These are phyloP conservation scores for Muscina levida DNA, from an alignment of 2,888 invertebrate species.

Conservation along the genomic window DNA sequence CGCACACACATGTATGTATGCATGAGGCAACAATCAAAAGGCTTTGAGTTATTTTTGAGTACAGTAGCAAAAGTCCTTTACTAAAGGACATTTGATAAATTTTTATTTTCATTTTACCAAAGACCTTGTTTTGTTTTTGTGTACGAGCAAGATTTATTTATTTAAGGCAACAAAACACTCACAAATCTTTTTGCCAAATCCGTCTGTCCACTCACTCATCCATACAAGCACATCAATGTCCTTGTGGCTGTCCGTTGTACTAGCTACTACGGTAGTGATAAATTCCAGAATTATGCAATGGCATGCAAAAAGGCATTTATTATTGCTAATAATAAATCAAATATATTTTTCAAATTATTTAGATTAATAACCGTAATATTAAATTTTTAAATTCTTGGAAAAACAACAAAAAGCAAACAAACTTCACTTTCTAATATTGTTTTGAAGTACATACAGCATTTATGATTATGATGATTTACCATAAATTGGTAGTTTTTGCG, in stretches of 20 bases:
- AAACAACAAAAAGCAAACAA: too few species aligned
- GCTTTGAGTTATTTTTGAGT: neutral
- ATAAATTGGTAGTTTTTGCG: constrained; percentile 60
- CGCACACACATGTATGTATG: constrained; percentile 19
- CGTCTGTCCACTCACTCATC: neutral
- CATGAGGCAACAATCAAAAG: neutral
- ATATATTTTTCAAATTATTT: constrained; percentile 55
- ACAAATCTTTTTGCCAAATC: neutral
- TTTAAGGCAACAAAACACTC: constrained; percentile 17
- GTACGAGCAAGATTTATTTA: constrained; percentile 15
- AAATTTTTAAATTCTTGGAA: constrained; percentile 23
- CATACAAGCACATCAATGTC: constrained; percentile 12
- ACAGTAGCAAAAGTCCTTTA: constrained; percentile 11
- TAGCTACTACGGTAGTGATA: constrained; percentile 47
- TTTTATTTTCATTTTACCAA: constrained; percentile 42
- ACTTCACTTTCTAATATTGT: too few species aligned
- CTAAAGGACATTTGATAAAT: constrained; percentile 58
- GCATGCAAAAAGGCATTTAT: constrained; percentile 68
- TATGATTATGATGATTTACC: constrained; percentile 54
- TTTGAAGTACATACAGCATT: constrained; percentile 46
- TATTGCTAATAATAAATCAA: constrained; percentile 70
- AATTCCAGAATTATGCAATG: constrained; percentile 68
- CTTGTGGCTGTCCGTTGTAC: constrained; percentile 7
- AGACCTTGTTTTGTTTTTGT: neutral
- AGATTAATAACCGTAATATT: neutral